Evolutionary conservation across 2,113 vertebrate species (phyloP), one percentile per base, ranked within the genome.

Genomic region (Melanerpes aurifrons): DNA sequence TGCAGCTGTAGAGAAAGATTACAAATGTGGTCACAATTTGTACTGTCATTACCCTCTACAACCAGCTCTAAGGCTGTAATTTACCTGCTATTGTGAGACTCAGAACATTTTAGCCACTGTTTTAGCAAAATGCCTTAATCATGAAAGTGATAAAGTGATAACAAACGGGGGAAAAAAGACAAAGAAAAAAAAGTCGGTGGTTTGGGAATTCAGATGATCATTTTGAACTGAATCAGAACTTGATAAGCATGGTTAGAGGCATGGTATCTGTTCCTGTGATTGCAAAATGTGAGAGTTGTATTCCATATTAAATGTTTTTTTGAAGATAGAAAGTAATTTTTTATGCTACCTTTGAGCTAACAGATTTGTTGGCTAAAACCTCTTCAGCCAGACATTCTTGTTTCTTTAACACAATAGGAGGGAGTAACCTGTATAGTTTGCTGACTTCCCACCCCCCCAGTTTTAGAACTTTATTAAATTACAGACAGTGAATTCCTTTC

Each of bases 51-150:
- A 92, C 43, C 15, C 31, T 86, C 72, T 54, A 50, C 64, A 84
- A 35, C 62, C 58, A 81, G 72, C 17, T 62, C 58, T 86, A 91
- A 69, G 66, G 76, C 54, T 78, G 82, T 69, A 83, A 90, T 96
- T 90, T 73, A 93, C 58, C 66, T 78, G 69, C 66, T 77, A 75
- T 90, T 92, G 85, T 86, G 66, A 78, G 66, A 94, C 37, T 87
- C 50, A 29, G 79, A 86, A 90, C 54, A 91, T 92, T 84, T 85
- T 63, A 72, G 40, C 77, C 72, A 70, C 58, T 85, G 87, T 93
- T 95, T 95, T 76, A 93, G 76, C 37, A 94, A 94, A 67, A 87
- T 95, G 62, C 72, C 47, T 89, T 93, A 90, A 92, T 93, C 90
- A 79, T 31, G 40, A 80, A 89, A 92, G 56, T 74, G 95, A 72